Evolutionary conservation across 1,140 invertebrate species (phyloP).

Genomic region (Eueides isabella): DNA sequence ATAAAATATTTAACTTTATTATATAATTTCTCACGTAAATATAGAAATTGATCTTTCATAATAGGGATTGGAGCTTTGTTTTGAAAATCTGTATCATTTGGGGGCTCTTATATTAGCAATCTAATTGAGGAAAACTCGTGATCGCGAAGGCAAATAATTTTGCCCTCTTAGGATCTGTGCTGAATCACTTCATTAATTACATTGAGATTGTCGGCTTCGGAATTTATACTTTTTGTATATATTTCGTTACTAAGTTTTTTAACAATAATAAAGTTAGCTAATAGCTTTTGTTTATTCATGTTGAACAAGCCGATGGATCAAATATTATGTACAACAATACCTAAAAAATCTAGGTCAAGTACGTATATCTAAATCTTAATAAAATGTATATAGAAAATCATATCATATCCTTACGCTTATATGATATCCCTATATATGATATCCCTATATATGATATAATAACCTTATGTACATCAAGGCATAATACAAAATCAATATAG

Average conservation of each 20-base stretch:
- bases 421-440: not conserved
- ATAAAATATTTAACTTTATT: not conserved
- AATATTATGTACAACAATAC: constrained; percentile 5
- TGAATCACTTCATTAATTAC: constrained; percentile 27
- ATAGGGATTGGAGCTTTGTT: not conserved
- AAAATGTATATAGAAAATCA: too few relatives aligned
- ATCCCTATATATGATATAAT: not conserved
- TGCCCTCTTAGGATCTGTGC: constrained; percentile 12
- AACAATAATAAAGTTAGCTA: too few relatives aligned
- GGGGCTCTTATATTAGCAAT: constrained; percentile 12
- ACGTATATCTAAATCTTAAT: too few relatives aligned
- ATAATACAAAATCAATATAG: not conserved
- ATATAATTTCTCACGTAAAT: not conserved
- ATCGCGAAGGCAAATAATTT: constrained; percentile 20
- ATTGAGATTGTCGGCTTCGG: constrained; percentile 15
- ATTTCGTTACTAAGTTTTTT: constrained; percentile 23
- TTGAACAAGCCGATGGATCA: constrained; percentile 3
- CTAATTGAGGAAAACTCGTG: constrained; percentile 18
- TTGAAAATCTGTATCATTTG: not conserved
- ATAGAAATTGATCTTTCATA: not conserved
- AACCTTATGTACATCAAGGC: not conserved
- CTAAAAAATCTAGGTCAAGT: too few relatives aligned
- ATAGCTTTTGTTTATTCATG: constrained; percentile 22
- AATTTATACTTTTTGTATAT: constrained; percentile 20
- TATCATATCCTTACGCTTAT: too few relatives aligned